Evolutionary conservation across 2,888 invertebrate genomes (phyloP).

Genomic region (Arrhopalites spinosus): DNA sequence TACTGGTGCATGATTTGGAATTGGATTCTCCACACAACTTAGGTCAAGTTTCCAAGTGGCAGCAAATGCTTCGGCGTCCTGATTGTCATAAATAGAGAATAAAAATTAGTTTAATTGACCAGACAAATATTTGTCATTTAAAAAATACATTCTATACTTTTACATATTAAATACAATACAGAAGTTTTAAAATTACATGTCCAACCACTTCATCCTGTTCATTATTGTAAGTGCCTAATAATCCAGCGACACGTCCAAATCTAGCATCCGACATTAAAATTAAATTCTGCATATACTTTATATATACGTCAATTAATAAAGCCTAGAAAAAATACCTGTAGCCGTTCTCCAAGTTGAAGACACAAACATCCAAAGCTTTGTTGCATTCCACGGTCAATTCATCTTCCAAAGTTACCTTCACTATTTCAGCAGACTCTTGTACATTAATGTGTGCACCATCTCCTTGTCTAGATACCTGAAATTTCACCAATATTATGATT

Average conservation of each 20-base stretch:
- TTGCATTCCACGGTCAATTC: conserved; percentile 70
- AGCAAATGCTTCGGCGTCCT: conserved; percentile 27
- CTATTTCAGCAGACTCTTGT: not conserved
- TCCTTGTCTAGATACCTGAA: not conserved
- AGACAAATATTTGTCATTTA: not conserved
- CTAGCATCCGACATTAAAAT: conserved; percentile 71
- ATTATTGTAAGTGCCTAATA: conserved; percentile 87
- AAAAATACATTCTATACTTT: not conserved
- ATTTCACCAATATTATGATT: not conserved
- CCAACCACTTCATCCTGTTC: conserved; percentile 85
- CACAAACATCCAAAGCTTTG: conserved; percentile 69
- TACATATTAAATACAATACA: conserved; percentile 4
- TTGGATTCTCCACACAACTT: conserved; percentile 31
- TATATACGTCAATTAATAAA: too few species aligned
- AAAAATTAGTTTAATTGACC: not conserved
- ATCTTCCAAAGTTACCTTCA: conserved; percentile 18
- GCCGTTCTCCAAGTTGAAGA: conserved; percentile 71
- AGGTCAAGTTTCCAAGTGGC: conserved; percentile 36
- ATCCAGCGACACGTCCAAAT: conserved; percentile 80
- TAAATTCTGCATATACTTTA: too few species aligned
- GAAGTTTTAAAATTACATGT: conserved; percentile 63
- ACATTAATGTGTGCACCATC: conserved; percentile 1
- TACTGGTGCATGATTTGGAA: conserved; percentile 20
- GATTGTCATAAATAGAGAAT: conserved; percentile 5
- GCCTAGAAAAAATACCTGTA: too few species aligned